Percentiles rank a stretch among this genome's conserved stretches.
phyloP scores from a whole-genome alignment of 37 sponge, comb jelly and placozoan species.

The Spongilla lacustris region DNA sequence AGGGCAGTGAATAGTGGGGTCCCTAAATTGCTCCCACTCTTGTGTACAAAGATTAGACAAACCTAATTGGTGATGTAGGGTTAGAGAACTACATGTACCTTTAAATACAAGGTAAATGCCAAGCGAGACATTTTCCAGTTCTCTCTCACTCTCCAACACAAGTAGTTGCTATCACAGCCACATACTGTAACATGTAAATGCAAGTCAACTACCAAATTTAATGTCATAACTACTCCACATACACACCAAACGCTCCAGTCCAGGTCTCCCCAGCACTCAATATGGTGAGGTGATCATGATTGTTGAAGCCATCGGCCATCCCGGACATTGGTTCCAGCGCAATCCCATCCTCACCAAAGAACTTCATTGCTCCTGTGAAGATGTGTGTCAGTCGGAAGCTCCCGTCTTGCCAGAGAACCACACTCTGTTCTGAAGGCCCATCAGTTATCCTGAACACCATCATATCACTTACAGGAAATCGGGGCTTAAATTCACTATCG shows the following conservation, averaged over 20 bases:
- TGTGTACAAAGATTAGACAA: no score
- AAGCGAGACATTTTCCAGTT: no score
- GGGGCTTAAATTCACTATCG: conserved; percentile 72
- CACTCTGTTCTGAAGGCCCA: conserved; percentile 34
- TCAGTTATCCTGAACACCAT: conserved; percentile 51
- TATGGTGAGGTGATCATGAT: conserved; percentile 58
- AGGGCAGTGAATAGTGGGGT: no score
- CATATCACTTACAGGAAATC: neutral
- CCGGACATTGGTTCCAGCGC: conserved; percentile 87
- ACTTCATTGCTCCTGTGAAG: conserved; percentile 52
- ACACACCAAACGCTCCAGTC: conserved; percentile 70
- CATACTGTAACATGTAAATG: no score
- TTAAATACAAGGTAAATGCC: no score
- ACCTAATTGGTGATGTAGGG: no score
- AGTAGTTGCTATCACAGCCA: no score
- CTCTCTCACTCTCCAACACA: no score
- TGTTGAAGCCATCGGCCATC: conserved; percentile 82
- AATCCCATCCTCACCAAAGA: conserved; percentile 47
- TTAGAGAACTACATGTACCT: no score
- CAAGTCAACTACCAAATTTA: no score
- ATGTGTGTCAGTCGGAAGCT: conserved; percentile 67
- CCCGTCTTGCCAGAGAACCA: conserved; percentile 59
- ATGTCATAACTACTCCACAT: conserved; percentile 42
- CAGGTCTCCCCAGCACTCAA: conserved; percentile 77
- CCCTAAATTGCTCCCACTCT: no score